Evolutionary conservation across 1,140 invertebrate genomes (phyloP).

Genomic region (Brachionus asplanchnoidis): DNA sequence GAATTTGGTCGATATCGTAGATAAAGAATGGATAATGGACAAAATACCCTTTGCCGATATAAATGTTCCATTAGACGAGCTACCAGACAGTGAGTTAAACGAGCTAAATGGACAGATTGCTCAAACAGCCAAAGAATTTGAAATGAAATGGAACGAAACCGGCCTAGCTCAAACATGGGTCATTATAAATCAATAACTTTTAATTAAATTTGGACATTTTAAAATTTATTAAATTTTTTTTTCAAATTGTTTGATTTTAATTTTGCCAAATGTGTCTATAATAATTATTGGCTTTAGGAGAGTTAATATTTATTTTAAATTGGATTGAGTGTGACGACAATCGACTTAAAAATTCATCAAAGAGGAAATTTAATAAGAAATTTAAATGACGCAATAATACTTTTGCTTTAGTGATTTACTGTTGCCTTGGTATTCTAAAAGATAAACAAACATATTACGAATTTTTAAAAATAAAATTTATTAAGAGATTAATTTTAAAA

Average conservation of each 20-base stretch:
- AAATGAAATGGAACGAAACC: slow-evolving; percentile 41
- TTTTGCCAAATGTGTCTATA: background rate
- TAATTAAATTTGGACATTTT: background rate
- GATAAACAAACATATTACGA: too few relatives aligned
- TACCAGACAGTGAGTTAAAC: slow-evolving; percentile 32
- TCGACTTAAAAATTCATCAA: too few relatives aligned
- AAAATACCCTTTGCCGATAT: slow-evolving; percentile 31
- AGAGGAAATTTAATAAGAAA: too few relatives aligned
- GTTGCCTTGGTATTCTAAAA: too few relatives aligned
- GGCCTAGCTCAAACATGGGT: slow-evolving; percentile 39
- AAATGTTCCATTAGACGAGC: slow-evolving; percentile 29
- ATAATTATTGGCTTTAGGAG: too few relatives aligned
- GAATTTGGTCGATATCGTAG: slow-evolving; percentile 30
- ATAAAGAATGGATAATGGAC: slow-evolving; percentile 36
- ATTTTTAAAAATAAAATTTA: too few relatives aligned
- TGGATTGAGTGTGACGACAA: too few relatives aligned
- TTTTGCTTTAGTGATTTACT: too few relatives aligned
- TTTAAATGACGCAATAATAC: too few relatives aligned
- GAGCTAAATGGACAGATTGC: slow-evolving; percentile 23
- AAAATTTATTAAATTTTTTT: background rate
- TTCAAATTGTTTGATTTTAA: background rate
- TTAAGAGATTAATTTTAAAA: too few relatives aligned
- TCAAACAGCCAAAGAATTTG: slow-evolving; percentile 32
- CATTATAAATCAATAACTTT: slow-evolving; percentile 13
- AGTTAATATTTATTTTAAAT: too few relatives aligned